Conservation (phyloP, 2,113 vertebrate genomes). For the Tenrec ecaudatus region DNA sequence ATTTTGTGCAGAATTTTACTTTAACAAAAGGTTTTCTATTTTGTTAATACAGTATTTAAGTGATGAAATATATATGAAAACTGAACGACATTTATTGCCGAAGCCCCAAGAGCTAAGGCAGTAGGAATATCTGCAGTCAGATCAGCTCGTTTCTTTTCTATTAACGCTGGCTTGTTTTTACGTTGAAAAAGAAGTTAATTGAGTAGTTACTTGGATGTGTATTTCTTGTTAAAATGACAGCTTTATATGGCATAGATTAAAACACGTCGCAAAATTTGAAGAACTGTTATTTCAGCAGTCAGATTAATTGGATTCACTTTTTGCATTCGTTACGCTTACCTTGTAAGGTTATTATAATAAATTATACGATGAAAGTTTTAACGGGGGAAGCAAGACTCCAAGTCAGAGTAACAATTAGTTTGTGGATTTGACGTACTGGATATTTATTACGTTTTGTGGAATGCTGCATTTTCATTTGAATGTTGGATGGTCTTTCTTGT, state of each 20-base stretch:
- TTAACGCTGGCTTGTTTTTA: slow-evolving; percentile 57
- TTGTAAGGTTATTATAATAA: slow-evolving; percentile 65
- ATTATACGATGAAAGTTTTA: slow-evolving; percentile 63
- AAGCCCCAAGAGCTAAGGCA: slow-evolving; percentile 67
- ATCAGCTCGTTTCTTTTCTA: slow-evolving; percentile 72
- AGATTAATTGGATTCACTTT: slow-evolving; percentile 65
- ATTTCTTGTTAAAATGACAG: slow-evolving; percentile 61
- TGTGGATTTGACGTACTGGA: slow-evolving; percentile 41
- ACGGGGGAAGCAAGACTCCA: slow-evolving; percentile 62
- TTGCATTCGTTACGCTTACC: slow-evolving; percentile 63
- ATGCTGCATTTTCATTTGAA: slow-evolving; percentile 68
- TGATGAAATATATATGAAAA: slow-evolving; percentile 85
- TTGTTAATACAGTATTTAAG: slow-evolving; percentile 91
- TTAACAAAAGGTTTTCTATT: slow-evolving; percentile 87
- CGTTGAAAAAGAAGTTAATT: slow-evolving; percentile 57
- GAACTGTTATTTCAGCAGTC: slow-evolving; percentile 64
- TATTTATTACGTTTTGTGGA: slow-evolving; percentile 72
- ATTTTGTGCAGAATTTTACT: slow-evolving; percentile 85
- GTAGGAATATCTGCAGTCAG: slow-evolving; percentile 76
- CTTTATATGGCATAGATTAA: slow-evolving; percentile 76
- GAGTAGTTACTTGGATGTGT: slow-evolving; percentile 67
- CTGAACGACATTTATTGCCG: slow-evolving; percentile 62
- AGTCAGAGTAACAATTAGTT: slow-evolving; percentile 63
- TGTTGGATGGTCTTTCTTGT: slow-evolving; percentile 53
- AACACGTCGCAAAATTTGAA: slow-evolving; percentile 63